Evolutionary conservation across 2,113 vertebrate species (phyloP), one percentile per base, ranked within the genome.

Genomic region (Brienomyrus brachyistius): DNA sequence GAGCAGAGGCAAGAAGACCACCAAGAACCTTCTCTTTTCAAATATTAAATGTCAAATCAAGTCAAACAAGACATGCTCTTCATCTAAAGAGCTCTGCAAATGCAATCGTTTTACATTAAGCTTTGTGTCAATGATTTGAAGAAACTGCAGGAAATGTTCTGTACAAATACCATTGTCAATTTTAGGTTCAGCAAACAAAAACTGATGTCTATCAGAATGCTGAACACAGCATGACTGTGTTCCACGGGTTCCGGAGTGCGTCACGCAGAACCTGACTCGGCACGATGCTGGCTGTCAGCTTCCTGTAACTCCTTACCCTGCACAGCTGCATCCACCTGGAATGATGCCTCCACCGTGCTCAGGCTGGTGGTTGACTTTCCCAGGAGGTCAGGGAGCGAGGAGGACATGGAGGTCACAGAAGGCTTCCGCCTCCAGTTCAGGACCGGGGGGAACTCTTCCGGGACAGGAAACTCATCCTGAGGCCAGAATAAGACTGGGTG

Each of bases 391-490:
- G 97, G 97, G 40, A 98, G 96, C 0, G 97, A 96, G 89, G 97
- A 95, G 1, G 97, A 96, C 88, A 97, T 92, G 0, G 97, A 96
- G 8, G 94, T 90, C 0, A 95, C 95, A 0, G 97, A 97, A 10
- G 96, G 95, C 94, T 97, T 98, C 92, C 97, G 96, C 86, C 95
- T 94, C 98, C 98, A 99, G 91, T 99, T 99, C 92, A 98, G 92
- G 92, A 95, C 95, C 17, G 96, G 97, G 59, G 95, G 94, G 1
- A 97, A 97, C 91, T 97, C 97, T 56, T 98, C 97, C 91, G 45
- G 7, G 91, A 94, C 92, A 0, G 94, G 93, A 56, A 95, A 96
- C 90, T 95, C 95, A 45, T 95, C 95, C 95, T 96, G 91, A 7
- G 43, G 43, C 43, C 48, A 62, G 56, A 88, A 62, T 35, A 8